Percentiles rank a stretch among this genome's conserved stretches.
phyloP scores from a whole-genome alignment of 2,888 invertebrate genomes.

The Eilema depressum region DNA sequence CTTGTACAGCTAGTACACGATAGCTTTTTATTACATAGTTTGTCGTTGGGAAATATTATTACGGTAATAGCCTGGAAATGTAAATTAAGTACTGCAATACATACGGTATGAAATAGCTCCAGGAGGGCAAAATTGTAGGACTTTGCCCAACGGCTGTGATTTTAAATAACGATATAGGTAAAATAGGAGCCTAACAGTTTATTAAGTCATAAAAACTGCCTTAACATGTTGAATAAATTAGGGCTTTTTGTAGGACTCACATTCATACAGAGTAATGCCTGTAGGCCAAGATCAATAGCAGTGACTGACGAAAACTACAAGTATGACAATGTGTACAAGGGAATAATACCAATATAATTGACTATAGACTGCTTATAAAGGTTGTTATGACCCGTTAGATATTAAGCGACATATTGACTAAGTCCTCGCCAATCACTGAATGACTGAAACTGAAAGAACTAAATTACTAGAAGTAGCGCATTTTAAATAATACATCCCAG shows the following conservation, averaged over 20 bases:
- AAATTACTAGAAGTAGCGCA: no score
- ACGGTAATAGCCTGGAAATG: slow-evolving; percentile 76
- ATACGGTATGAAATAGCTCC: slow-evolving; percentile 70
- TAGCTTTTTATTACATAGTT: slow-evolving; percentile 75
- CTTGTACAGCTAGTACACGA: slow-evolving; percentile 68
- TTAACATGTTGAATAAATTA: slow-evolving; percentile 38
- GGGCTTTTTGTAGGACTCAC: not conserved
- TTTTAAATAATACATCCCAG: no score
- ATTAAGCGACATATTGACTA: no score
- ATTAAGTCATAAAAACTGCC: slow-evolving; percentile 51
- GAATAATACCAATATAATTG: no score
- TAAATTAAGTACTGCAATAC: slow-evolving; percentile 79
- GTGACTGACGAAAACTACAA: no score
- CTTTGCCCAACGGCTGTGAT: slow-evolving; percentile 63
- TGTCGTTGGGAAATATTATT: slow-evolving; percentile 79
- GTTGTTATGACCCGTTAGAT: no score
- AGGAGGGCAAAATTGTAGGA: slow-evolving; percentile 64
- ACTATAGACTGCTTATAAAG: no score
- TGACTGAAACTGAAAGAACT: no score
- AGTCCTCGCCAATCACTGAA: no score
- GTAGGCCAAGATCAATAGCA: no score
- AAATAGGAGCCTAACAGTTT: slow-evolving; percentile 57
- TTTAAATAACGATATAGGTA: slow-evolving; percentile 63
- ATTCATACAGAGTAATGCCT: not conserved
- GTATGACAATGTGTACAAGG: no score